A percentile compares a stretch with the other conserved stretches of the same genome.
Evolutionary conservation across 2,113 vertebrate species (phyloP).

Genomic region (Triplophysa tibetana): DNA sequence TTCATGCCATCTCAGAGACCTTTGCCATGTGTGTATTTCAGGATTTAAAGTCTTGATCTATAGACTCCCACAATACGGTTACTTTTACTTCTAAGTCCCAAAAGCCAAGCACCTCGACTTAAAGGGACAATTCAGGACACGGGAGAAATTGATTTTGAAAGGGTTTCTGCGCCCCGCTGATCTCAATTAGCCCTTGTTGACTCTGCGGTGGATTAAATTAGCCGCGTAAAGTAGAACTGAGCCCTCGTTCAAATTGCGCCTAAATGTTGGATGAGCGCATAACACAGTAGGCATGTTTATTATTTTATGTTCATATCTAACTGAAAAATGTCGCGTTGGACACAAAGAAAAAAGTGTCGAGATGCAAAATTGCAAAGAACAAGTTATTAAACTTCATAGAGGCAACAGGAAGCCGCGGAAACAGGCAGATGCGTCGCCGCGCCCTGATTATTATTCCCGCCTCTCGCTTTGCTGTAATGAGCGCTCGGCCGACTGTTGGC

Average conservation of each 20-base stretch:
- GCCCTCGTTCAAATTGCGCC: background rate
- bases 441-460: slow-evolving; percentile 57
- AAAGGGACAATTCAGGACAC: slow-evolving; percentile 5
- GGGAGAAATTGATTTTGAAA: slow-evolving; percentile 55
- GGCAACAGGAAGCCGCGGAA: slow-evolving; percentile 43
- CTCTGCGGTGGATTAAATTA: slow-evolving; percentile 58
- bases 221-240: slow-evolving; percentile 12
- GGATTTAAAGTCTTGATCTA: background rate
- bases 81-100: background rate
- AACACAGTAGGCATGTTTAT: background rate
- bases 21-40: slow-evolving; percentile 9
- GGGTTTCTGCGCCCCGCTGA: slow-evolving; percentile 18
- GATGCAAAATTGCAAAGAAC: slow-evolving; percentile 9
- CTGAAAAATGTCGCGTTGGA: background rate
- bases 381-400: slow-evolving; percentile 45
- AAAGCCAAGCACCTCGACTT: background rate
- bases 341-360: slow-evolving; percentile 13
- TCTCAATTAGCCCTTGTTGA: slow-evolving; percentile 34
- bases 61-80: slow-evolving; percentile 8
- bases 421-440: slow-evolving; percentile 49
- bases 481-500: slow-evolving; percentile 56
- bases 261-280: slow-evolving; percentile 2
- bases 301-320: background rate
- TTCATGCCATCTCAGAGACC: slow-evolving; percentile 9
- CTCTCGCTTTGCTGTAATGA: slow-evolving; percentile 54